Evolutionary conservation across 2,797 vertebrate species (phyloP).

Genomic region (Acrossocheilus fasciatus): DNA sequence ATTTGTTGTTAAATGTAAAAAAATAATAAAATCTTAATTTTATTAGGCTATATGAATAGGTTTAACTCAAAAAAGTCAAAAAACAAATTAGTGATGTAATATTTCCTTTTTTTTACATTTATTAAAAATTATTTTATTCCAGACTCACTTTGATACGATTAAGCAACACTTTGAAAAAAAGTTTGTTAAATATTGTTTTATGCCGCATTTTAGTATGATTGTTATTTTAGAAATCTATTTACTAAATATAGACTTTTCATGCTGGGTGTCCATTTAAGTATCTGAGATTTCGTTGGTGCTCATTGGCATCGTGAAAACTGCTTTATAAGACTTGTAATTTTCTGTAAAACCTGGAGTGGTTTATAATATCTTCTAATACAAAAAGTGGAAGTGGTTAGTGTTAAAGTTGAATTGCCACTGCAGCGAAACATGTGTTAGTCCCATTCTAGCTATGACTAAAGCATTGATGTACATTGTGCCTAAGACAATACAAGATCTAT

Average conservation of each 20-base stretch:
- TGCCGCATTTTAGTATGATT: not conserved
- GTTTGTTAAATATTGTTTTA: not conserved
- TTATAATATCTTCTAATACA: not conserved
- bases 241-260: no score
- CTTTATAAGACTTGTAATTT: not conserved
- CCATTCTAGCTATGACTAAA: not conserved
- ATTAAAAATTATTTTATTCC: not conserved
- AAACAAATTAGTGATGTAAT: not conserved
- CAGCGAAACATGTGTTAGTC: not conserved
- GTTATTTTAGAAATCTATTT: not conserved
- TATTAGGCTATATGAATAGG: not conserved
- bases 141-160: not conserved
- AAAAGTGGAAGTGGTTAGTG: constrained; percentile 2
- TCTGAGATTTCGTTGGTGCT: not conserved
- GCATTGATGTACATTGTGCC: no score
- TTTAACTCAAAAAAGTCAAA: not conserved
- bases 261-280: not conserved
- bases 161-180: not conserved
- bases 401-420: not conserved
- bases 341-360: not conserved
- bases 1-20: not conserved
- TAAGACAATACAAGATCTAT: not conserved
- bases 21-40: not conserved
- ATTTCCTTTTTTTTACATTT: not conserved
- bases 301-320: not conserved